These are phyloP conservation scores for Palaemon carinicauda DNA, from an alignment of 1,140 invertebrate genomes.

Conservation along the genomic window DNA sequence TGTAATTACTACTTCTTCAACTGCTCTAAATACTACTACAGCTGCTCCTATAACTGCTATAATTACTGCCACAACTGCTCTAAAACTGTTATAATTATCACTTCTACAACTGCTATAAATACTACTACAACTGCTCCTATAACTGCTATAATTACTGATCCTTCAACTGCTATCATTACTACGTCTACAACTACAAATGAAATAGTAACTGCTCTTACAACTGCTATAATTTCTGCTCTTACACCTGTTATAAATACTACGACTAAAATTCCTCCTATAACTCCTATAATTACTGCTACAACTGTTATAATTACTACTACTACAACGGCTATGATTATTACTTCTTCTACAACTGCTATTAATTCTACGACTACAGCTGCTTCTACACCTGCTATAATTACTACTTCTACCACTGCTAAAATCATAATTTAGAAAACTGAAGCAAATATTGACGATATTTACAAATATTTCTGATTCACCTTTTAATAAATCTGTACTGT, in stretches of 20 bases:
- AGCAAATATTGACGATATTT: no score
- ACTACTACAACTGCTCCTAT: background rate
- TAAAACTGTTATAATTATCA: background rate
- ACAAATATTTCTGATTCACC: no score
- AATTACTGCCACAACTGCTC: background rate
- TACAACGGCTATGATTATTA: background rate
- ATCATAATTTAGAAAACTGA: no score
- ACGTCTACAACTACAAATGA: background rate
- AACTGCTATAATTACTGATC: background rate
- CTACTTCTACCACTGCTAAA: slow-evolving; percentile 1
- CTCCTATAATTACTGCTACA: background rate
- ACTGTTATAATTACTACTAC: background rate
- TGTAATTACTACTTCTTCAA: background rate
- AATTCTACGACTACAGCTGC: background rate
- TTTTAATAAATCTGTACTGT: no score
- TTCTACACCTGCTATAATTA: background rate
- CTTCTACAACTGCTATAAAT: no score
- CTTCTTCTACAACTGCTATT: background rate
- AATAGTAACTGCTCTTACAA: background rate
- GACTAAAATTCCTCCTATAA: background rate
- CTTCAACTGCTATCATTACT: background rate
- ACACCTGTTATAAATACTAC: background rate
- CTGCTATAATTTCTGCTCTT: background rate
- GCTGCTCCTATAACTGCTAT: background rate
- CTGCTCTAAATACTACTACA: no score